phyloP scores from a whole-genome alignment of 2,113 vertebrate species.

The Protomyctophum bolini region DNA sequence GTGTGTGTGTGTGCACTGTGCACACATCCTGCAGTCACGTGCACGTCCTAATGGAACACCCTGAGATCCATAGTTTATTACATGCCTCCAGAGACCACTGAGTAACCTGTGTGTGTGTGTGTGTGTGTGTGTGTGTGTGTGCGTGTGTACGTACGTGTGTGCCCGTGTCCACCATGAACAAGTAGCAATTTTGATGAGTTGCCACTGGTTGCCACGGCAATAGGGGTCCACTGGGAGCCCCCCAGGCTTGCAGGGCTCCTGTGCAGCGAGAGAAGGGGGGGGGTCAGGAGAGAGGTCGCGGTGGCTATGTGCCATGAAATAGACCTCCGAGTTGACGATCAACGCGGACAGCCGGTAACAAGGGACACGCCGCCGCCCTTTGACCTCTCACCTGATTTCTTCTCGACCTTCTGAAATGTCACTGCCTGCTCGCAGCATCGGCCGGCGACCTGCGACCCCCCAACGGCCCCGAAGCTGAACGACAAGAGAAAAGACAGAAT shows the following conservation, averaged over 20 bases:
- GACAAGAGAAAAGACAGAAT: too few species aligned
- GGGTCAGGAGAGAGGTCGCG: slow-evolving; percentile 25
- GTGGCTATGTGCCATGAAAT: slow-evolving; percentile 40
- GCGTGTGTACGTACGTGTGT: not conserved
- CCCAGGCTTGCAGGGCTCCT: slow-evolving; percentile 32
- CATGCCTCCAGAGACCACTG: slow-evolving; percentile 7
- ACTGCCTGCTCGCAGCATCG: slow-evolving; percentile 2
- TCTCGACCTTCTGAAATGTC: slow-evolving; percentile 34
- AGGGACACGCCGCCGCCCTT: slow-evolving; percentile 26
- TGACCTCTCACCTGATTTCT: slow-evolving; percentile 27
- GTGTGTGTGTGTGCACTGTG: slow-evolving; percentile 18
- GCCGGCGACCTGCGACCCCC: too few species aligned
- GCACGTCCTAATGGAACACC: slow-evolving; percentile 28
- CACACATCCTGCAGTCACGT: not conserved
- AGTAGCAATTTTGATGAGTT: slow-evolving; percentile 56
- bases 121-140: slow-evolving; percentile 6
- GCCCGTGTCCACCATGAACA: not conserved
- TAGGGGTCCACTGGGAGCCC: slow-evolving; percentile 28
- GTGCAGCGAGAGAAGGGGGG: slow-evolving; percentile 44
- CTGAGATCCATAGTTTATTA: slow-evolving; percentile 56
- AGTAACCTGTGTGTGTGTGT: slow-evolving; percentile 16
- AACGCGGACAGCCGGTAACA: slow-evolving; percentile 52
- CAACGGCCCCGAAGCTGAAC: too few species aligned
- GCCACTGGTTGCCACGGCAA: slow-evolving; percentile 51
- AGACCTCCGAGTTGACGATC: slow-evolving; percentile 49